phyloP scores from a whole-genome alignment of 2,888 invertebrate species.

The Spisula subtruncata region DNA sequence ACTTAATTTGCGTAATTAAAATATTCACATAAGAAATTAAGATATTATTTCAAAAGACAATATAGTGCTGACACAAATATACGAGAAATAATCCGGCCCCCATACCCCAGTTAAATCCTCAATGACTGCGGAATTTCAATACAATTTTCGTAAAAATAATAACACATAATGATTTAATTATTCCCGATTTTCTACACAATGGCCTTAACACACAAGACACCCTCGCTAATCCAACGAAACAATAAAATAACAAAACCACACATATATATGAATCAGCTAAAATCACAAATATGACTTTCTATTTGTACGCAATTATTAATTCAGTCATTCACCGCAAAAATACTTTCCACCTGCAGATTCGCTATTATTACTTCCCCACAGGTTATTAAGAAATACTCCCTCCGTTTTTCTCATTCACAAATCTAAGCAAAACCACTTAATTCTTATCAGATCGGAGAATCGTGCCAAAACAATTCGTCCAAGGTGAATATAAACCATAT shows the following conservation, averaged over 20 bases:
- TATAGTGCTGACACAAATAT: background rate
- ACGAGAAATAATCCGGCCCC: background rate
- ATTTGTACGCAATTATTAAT: background rate
- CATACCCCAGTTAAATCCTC: background rate
- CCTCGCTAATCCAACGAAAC: background rate
- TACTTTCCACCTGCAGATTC: background rate
- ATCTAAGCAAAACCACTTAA: background rate
- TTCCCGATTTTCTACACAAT: background rate
- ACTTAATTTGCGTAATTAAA: background rate
- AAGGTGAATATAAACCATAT: background rate
- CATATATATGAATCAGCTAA: background rate
- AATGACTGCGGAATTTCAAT: background rate
- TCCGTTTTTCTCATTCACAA: background rate
- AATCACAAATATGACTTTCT: background rate
- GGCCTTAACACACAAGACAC: background rate
- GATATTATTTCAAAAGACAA: conserved; percentile 10
- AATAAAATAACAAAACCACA: conserved; percentile 5
- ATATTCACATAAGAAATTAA: background rate
- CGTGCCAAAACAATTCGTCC: background rate
- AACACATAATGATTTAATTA: conserved; percentile 10
- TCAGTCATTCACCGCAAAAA: background rate
- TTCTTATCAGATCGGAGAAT: background rate
- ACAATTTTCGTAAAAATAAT: background rate
- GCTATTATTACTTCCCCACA: background rate
- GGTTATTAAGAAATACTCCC: background rate